A percentile compares a stretch with the other conserved stretches of the same genome.
Evolutionary conservation across 2,797 vertebrate species (phyloP).

Genomic region (Coregonus ussuriensis): DNA sequence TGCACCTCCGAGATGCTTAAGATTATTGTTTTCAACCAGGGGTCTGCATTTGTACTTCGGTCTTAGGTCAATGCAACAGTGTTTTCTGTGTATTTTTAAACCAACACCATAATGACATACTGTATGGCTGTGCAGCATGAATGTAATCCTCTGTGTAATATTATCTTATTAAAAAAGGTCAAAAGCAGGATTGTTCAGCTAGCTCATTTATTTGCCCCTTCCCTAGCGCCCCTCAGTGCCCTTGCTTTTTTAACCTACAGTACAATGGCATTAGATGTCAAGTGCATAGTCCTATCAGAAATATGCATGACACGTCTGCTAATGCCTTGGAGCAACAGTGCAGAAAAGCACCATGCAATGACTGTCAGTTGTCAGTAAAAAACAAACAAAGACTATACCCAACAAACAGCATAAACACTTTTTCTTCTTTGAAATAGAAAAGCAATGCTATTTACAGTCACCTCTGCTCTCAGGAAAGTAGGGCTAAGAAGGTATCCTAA

Average conservation of each 20-base stretch:
- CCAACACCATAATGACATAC: neutral
- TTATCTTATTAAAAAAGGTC: conserved; percentile 14
- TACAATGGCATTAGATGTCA: neutral
- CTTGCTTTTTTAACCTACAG: neutral
- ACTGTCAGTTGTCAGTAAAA: neutral
- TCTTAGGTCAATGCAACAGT: neutral
- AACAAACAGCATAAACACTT: neutral
- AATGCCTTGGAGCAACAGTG: neutral
- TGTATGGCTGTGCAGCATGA: neutral
- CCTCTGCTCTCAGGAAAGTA: conserved; percentile 7
- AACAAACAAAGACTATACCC: neutral
- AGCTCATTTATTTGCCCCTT: neutral
- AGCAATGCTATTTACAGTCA: neutral
- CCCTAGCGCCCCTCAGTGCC: neutral
- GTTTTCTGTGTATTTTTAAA: neutral
- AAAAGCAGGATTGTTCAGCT: conserved; percentile 10
- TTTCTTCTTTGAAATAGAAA: neutral
- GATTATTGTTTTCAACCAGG: conserved; percentile 9
- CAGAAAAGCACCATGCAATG: neutral
- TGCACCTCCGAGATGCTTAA: neutral
- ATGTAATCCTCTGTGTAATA: conserved; percentile 9
- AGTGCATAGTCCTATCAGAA: neutral
- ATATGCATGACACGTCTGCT: neutral
- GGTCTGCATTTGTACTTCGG: neutral
- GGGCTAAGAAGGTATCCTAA: conserved; percentile 11